Conservation (phyloP, 2,888 invertebrate genomes). For the Alitta virens region DNA sequence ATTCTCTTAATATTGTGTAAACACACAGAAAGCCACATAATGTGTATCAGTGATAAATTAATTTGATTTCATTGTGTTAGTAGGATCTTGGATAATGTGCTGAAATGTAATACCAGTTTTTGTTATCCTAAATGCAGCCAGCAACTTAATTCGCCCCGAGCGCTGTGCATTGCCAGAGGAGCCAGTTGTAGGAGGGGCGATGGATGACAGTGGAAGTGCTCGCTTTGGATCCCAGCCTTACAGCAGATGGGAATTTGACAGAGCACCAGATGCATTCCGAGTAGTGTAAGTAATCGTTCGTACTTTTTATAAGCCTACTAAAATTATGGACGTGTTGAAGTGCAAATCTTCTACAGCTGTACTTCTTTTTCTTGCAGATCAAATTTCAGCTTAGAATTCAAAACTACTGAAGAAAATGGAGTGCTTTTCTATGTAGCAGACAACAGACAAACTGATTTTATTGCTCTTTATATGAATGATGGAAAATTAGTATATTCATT, state of each 20-base stretch:
- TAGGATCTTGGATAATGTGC: too few relatives aligned
- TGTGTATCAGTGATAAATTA: too few relatives aligned
- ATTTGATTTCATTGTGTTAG: too few relatives aligned
- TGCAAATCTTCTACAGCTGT: too few relatives aligned
- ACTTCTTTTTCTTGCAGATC: constrained; percentile 59
- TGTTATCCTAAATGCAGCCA: too few relatives aligned
- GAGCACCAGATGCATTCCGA: constrained; percentile 30
- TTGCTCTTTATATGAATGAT: constrained; percentile 78
- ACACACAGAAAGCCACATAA: too few relatives aligned
- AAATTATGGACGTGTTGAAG: too few relatives aligned
- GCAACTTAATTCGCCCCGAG: too few relatives aligned
- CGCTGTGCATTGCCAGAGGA: constrained; percentile 40
- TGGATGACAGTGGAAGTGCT: constrained; percentile 36
- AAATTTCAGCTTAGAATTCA: constrained; percentile 76
- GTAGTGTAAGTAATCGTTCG: neutral
- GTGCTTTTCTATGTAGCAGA: constrained; percentile 77
- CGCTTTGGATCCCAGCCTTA: constrained; percentile 53
- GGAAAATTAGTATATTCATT: constrained; percentile 77
- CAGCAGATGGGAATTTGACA: constrained; percentile 69
- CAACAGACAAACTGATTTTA: constrained; percentile 72
- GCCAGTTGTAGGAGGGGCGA: constrained; percentile 19
- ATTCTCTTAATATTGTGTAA: too few relatives aligned
- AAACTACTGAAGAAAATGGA: constrained; percentile 74
- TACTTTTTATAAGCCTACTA: neutral
- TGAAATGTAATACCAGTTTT: too few relatives aligned